These are phyloP conservation scores for Acanthosepion pharaonis DNA, from an alignment of 2,888 invertebrate genomes.

Conservation along the genomic window DNA sequence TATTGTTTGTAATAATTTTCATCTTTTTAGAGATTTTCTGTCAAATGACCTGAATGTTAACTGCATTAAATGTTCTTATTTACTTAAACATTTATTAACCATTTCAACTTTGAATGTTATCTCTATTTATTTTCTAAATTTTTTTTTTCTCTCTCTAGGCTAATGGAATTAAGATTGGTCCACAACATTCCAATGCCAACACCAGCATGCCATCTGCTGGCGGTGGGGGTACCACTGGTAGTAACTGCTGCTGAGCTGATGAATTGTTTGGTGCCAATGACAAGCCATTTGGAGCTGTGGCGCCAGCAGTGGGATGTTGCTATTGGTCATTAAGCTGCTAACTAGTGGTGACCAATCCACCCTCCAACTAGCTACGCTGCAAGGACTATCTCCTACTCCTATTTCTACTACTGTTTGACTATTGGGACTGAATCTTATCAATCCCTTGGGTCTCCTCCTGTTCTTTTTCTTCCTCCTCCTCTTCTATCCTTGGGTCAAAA, in stretches of 20 bases:
- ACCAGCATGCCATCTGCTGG: constrained; percentile 86
- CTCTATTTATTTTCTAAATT: neutral
- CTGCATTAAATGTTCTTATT: too few relatives aligned
- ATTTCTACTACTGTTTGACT: constrained; percentile 14
- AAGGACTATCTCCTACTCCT: constrained; percentile 33
- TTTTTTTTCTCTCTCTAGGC: constrained; percentile 81
- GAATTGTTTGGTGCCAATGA: constrained; percentile 45
- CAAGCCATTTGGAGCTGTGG: constrained; percentile 40
- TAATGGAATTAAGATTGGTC: constrained; percentile 99
- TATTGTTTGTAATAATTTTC: neutral
- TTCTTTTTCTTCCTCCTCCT: neutral
- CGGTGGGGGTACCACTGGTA: constrained; percentile 85
- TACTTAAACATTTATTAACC: too few relatives aligned
- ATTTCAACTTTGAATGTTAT: neutral
- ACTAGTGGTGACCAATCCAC: constrained; percentile 10
- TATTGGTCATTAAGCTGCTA: constrained; percentile 40
- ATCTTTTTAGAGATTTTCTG: too few relatives aligned
- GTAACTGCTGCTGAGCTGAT: constrained; percentile 84
- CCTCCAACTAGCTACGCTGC: constrained; percentile 33
- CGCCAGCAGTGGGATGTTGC: constrained; percentile 35
- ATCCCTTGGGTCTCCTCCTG: neutral
- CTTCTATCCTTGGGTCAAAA: constrained; percentile 20
- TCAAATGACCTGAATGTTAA: too few relatives aligned
- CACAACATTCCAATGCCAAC: constrained; percentile 95
- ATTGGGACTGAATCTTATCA: constrained; percentile 33